phyloP scores from a whole-genome alignment of 2,113 vertebrate species.

The Pristiophorus japonicus region DNA sequence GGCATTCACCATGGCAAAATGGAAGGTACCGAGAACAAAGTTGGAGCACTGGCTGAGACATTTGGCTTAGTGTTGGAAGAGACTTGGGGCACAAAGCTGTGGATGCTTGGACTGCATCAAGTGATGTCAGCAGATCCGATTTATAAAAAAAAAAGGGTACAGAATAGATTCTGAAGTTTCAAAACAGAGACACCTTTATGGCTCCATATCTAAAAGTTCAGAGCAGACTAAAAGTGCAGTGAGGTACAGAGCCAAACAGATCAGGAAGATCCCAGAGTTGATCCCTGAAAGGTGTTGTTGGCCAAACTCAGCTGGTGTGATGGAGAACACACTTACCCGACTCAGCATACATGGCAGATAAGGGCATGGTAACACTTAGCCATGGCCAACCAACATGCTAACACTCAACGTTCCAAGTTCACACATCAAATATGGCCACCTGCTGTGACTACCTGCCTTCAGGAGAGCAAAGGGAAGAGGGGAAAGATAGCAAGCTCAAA shows the following conservation, averaged over 20 bases:
- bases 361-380: not conserved
- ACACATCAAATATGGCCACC: not conserved
- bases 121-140: too few relatives aligned
- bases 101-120: not conserved
- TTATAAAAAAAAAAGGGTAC: not conserved
- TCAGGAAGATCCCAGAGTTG: not conserved
- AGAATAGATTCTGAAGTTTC: not conserved
- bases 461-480: not conserved
- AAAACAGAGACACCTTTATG: not conserved
- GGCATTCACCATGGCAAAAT: not conserved
- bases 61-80: too few relatives aligned
- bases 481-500: not conserved
- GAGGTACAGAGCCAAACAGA: not conserved
- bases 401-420: not conserved
- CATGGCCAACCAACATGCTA: not conserved
- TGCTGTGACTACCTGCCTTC: not conserved
- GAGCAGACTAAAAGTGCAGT: too few relatives aligned
- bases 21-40: not conserved
- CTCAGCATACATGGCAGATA: not conserved
- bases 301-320: not conserved
- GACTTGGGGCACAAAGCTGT: not conserved
- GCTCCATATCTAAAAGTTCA: not conserved
- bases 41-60: not conserved
- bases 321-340: not conserved
- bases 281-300: not conserved